Percentiles rank a stretch among this genome's conserved stretches.
Conservation (phyloP, 1,140 invertebrate species). For the Hyphantria cunea region DNA sequence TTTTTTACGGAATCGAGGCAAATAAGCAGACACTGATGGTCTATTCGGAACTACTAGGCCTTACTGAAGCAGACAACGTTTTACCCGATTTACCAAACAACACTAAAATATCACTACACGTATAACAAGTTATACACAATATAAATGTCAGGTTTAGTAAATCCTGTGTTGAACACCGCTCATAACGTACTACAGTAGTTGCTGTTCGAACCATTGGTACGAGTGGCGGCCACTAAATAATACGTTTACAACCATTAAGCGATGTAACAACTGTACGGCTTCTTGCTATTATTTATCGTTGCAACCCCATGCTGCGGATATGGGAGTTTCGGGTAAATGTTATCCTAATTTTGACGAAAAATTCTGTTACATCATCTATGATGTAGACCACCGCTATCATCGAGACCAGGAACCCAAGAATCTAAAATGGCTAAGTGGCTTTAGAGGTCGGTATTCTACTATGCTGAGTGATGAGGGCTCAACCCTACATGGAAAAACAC, state of each 20-base stretch:
- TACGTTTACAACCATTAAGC: conserved; percentile 30
- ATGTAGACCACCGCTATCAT: no score
- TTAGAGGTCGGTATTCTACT: no score
- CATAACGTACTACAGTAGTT: background rate
- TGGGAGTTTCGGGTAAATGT: background rate
- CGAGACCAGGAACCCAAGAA: no score
- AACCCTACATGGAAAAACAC: no score
- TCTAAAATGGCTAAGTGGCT: no score
- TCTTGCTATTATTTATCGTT: conserved; percentile 14
- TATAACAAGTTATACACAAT: no score
- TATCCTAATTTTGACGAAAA: no score
- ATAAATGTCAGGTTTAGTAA: background rate
- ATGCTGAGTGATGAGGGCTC: no score
- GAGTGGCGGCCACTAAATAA: conserved; percentile 20
- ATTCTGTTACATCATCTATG: no score
- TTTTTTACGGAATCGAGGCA: no score
- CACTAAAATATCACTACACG: background rate
- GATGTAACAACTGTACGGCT: conserved; percentile 24
- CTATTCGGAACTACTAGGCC: no score
- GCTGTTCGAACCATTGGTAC: background rate
- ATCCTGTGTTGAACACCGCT: background rate
- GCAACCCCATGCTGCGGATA: conserved; percentile 17
- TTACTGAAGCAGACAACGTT: background rate
- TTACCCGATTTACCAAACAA: background rate
- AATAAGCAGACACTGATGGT: no score